Base-by-base conservation (phyloP, 92 coral and sea anemone genomes). In the Montipora capitata region DNA sequence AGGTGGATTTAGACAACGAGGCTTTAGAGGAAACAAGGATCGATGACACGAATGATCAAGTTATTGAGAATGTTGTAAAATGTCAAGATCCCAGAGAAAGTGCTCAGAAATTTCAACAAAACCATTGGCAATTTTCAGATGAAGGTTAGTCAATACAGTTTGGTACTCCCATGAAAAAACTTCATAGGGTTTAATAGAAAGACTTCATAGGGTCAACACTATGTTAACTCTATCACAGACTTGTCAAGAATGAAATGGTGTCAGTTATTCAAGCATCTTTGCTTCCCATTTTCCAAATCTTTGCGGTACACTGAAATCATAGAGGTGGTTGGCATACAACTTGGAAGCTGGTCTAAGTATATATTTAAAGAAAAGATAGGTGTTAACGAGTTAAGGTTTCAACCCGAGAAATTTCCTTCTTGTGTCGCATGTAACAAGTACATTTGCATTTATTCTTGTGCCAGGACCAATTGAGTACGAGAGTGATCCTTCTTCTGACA, bases 401-500 rank as follows among this genome's bases (percentile, higher is more conserved):
- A 54, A 54, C 12, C 10, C 61, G 4, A 3, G 13, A 9, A 13
- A 9, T 3, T 6, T 8, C 35, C 35, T 27, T 27, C 35, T 27
- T 27, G 35, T 27, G 35, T 27, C 1, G 0, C 35, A 27, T 54
- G 61, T 8, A 54, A 54, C 3, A 3, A 7, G 61, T 12, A 54
- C 3, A 12, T 54, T 3, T 54, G 12, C 3, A 54, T 54, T 54
- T 15, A 57, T 15, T 72, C 83, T 7, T 42, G 11, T 20, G 44
- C 11, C 70, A 92, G 96, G 94, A 43, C 97, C 93, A 38, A 89
- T 96, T 65, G 99, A 96, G 77, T 91, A 94, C 74, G 99, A 97
- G 78, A 98, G 99, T 87, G 98, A 98, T 52, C 99, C 98, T 20
- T 91, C 97, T 73, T 98, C 99, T 83, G 99, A 98, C 81, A 76